These are phyloP conservation scores for Nephrocerus scutellatus DNA, from an alignment of 2,888 invertebrate species.

Conservation along the genomic window DNA sequence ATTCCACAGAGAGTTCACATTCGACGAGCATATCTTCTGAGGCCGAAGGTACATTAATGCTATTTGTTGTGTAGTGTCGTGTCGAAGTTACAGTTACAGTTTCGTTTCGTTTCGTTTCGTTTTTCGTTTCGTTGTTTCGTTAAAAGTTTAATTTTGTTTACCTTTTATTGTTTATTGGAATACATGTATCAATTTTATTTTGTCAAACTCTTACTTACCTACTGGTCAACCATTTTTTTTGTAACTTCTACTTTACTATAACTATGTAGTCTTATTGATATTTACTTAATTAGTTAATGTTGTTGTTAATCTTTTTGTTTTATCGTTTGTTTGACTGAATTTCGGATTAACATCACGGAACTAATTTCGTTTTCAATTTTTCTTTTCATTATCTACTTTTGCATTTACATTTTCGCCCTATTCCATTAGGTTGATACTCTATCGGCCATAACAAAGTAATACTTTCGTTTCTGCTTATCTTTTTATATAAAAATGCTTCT, in stretches of 20 bases:
- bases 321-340: not conserved
- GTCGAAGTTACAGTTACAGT: not conserved
- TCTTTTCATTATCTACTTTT: constrained; percentile 3
- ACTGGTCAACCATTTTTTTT: too few species aligned
- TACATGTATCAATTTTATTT: too few species aligned
- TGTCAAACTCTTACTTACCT: too few species aligned
- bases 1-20: constrained; percentile 48
- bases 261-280: too few species aligned
- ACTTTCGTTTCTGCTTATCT: too few species aligned
- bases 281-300: too few species aligned
- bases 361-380: not conserved
- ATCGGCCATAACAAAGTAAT: too few species aligned
- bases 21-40: constrained; percentile 45
- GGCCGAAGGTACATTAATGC: constrained; percentile 31
- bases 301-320: constrained; percentile 1
- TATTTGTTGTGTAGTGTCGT: constrained; percentile 1
- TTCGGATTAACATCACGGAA: not conserved
- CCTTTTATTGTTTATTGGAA: constrained; percentile 13
- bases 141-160: constrained; percentile 12
- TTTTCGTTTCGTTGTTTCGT: constrained; percentile 11
- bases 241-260: too few species aligned
- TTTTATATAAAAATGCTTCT: too few species aligned
- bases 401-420: not conserved
- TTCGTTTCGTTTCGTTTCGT: constrained; percentile 7
- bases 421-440: too few species aligned